Percentiles rank a stretch among this genome's conserved stretches.
phyloP scores from a whole-genome alignment of 2,797 vertebrate species.

The Selene dorsalis region DNA sequence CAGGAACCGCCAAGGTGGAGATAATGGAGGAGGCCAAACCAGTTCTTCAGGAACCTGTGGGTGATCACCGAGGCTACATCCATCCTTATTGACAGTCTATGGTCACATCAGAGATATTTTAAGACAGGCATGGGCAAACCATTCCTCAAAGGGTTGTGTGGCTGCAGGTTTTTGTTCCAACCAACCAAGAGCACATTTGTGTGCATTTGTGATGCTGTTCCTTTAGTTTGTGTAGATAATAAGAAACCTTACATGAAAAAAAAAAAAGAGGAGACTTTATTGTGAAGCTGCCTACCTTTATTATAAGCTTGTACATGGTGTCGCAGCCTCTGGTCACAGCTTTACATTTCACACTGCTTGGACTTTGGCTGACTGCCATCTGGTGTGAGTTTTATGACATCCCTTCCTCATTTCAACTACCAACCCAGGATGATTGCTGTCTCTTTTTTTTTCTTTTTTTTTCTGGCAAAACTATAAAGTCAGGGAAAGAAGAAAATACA shows the following conservation, averaged over 20 bases:
- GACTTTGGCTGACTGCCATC: conserved; percentile 48
- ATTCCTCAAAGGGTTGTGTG: too few relatives aligned
- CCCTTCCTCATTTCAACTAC: conserved; percentile 51
- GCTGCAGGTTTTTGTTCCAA: too few relatives aligned
- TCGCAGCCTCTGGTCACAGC: conserved; percentile 20
- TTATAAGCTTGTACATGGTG: neutral
- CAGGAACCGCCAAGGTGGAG: too few relatives aligned
- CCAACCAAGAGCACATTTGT: too few relatives aligned
- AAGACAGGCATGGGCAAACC: too few relatives aligned
- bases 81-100: too few relatives aligned
- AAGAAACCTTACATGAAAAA: too few relatives aligned
- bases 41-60: too few relatives aligned
- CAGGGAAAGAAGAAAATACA: neutral
- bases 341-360: conserved; percentile 42
- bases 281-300: conserved; percentile 8
- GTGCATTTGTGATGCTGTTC: neutral
- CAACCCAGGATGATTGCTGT: conserved; percentile 49
- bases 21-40: too few relatives aligned
- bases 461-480: conserved; percentile 53
- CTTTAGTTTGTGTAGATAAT: neutral
- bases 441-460: conserved; percentile 25
- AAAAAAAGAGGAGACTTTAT: neutral
- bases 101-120: too few relatives aligned
- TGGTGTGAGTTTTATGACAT: conserved; percentile 40
- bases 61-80: too few relatives aligned